A percentile compares a stretch with the other conserved stretches of the same genome.
Evolutionary conservation across 2,797 vertebrate genomes (phyloP).

Genomic region (Arctocebus calabarensis): DNA sequence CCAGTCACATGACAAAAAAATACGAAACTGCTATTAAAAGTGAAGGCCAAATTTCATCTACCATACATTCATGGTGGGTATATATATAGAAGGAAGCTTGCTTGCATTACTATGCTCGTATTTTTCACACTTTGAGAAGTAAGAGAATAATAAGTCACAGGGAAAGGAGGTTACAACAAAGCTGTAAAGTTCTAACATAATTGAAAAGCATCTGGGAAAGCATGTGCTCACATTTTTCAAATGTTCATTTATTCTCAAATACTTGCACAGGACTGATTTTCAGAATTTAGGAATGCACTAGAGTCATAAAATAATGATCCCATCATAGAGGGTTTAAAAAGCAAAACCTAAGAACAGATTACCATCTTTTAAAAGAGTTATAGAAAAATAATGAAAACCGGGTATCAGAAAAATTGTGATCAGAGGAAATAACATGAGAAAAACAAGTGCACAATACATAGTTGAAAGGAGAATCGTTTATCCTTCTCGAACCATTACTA

Average conservation of each 20-base stretch:
- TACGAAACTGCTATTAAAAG: conserved; percentile 69
- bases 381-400: conserved; percentile 57
- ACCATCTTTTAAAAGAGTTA: conserved; percentile 51
- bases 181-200: conserved; percentile 78
- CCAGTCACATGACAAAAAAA: conserved; percentile 77
- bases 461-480: neutral
- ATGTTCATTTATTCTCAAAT: conserved; percentile 82
- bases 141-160: conserved; percentile 83
- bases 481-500: neutral
- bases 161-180: conserved; percentile 82
- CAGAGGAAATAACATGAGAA: conserved; percentile 16
- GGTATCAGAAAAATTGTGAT: conserved; percentile 57
- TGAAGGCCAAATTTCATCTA: conserved; percentile 78
- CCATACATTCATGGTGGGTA: conserved; percentile 81
- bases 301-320: conserved; percentile 79
- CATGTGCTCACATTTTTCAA: conserved; percentile 70
- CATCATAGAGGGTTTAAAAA: conserved; percentile 27
- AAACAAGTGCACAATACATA: neutral
- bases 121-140: conserved; percentile 81
- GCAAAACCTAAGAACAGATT: conserved; percentile 45
- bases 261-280: conserved; percentile 84
- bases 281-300: conserved; percentile 82
- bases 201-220: conserved; percentile 79
- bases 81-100: conserved; percentile 53
- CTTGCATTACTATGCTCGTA: conserved; percentile 71